These are phyloP conservation scores for Sturnus vulgaris DNA, from an alignment of 2,113 vertebrate species.

Conservation along the genomic window DNA sequence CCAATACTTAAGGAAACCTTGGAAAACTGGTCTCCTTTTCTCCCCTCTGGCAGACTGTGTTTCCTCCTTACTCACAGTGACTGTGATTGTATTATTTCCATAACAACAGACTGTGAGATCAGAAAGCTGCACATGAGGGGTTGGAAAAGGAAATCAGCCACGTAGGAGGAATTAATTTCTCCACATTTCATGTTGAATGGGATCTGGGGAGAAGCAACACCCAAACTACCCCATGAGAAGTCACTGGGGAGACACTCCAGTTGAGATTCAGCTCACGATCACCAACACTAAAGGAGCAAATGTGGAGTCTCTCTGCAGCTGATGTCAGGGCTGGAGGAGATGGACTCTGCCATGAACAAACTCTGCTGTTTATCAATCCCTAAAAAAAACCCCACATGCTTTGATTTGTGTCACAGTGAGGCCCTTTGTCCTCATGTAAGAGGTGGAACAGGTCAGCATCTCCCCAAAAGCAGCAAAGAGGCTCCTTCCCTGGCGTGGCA, in stretches of 20 bases:
- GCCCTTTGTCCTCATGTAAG: rapidly evolving
- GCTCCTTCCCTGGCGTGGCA: background rate
- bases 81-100: conserved; percentile 50
- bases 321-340: background rate
- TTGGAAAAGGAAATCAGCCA: background rate
- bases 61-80: background rate
- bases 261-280: background rate
- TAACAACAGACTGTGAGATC: conserved; percentile 46
- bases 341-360: background rate
- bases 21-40: background rate
- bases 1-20: background rate
- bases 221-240: background rate
- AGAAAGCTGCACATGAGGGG: background rate
- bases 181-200: background rate
- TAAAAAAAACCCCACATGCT: background rate
- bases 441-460: background rate
- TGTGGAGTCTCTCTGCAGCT: background rate
- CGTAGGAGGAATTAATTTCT: background rate
- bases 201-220: background rate
- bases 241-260: background rate
- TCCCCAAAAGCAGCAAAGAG: background rate
- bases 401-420: background rate
- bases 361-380: background rate
- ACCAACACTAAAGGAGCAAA: background rate
- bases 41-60: background rate